Conservation (phyloP, 2,113 vertebrate genomes). For the Thunnus maccoyii region DNA sequence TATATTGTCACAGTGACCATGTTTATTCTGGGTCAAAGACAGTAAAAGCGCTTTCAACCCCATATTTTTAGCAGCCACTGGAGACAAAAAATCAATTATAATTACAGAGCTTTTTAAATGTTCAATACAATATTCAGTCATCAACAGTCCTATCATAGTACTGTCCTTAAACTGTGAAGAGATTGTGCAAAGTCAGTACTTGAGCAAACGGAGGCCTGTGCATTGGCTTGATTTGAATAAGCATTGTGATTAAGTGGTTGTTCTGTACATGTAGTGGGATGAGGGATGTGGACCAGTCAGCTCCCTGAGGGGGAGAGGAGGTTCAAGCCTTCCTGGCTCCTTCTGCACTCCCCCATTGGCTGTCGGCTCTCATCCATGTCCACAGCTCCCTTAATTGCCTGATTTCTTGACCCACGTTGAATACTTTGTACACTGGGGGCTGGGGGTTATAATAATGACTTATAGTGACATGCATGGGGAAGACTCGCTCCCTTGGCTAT, state of each 20-base stretch:
- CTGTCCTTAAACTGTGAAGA: not conserved
- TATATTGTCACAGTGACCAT: not conserved
- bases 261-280: constrained; percentile 47
- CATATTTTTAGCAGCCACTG: not conserved
- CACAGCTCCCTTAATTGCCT: constrained; percentile 67
- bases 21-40: constrained; percentile 11
- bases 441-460: constrained; percentile 74
- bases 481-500: constrained; percentile 55
- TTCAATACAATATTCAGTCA: not conserved
- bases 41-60: not conserved
- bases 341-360: constrained; percentile 70
- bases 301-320: constrained; percentile 59
- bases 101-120: constrained; percentile 13
- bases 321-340: constrained; percentile 64
- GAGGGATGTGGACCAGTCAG: constrained; percentile 70
- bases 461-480: constrained; percentile 70
- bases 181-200: constrained; percentile 26
- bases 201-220: constrained; percentile 32
- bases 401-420: constrained; percentile 66
- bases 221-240: constrained; percentile 65
- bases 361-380: constrained; percentile 74
- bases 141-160: constrained; percentile 29
- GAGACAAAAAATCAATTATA: not conserved
- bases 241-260: constrained; percentile 61
- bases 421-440: constrained; percentile 56